Base-by-base conservation (phyloP, 2,797 vertebrate genomes). In the Rhynchonycteris naso region DNA sequence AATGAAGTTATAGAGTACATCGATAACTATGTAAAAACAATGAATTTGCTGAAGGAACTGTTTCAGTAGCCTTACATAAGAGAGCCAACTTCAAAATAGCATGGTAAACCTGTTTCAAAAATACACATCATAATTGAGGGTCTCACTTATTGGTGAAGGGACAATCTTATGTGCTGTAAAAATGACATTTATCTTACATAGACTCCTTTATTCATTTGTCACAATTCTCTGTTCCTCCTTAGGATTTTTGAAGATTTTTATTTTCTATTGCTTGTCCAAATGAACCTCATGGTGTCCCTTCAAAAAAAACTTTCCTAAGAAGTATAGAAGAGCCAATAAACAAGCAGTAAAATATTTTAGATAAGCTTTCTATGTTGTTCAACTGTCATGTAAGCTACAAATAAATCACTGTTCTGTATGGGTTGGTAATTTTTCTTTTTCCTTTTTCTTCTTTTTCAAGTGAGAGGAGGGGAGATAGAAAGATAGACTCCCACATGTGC, bases 61-160 rank as follows among this genome's bases (percentile, higher is more conserved):
- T 28, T 92, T 87, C 61, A 47, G 33, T 69, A 18, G 30, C 18
- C 11, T 59, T 86, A 50, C 5, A 14, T 59, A 28, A 7, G 2
- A 16, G 58, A 5, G 4, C 69, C 63, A 89, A 66, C 33, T 83
- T 68, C 28, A 69, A 43, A 19, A 33, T 74, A 91, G 33, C 26
- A 81, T 81, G 38, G 28, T 47, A 82, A 85, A 84, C 43, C 69
- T 93, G 2, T 30, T 91, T 33, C 38, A 94, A 81, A 96, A 90
- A 52, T 80, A 33, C 9, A 69, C 47, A 50, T 52, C 38, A 82
- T 78, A 88, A 93, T 92, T 76, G 28, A 78, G 58, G 4, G 28
- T 35, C 65, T 22, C 22, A 61, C 65, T 47, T 52, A 78, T 38
- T 26, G 30, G 38, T 59, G 30, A 58, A 74, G 18, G 28, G 22